A percentile compares a stretch with the other conserved stretches of the same genome.
Evolutionary conservation across 2,113 vertebrate species (phyloP).

Genomic region (Arothron firmamentum): DNA sequence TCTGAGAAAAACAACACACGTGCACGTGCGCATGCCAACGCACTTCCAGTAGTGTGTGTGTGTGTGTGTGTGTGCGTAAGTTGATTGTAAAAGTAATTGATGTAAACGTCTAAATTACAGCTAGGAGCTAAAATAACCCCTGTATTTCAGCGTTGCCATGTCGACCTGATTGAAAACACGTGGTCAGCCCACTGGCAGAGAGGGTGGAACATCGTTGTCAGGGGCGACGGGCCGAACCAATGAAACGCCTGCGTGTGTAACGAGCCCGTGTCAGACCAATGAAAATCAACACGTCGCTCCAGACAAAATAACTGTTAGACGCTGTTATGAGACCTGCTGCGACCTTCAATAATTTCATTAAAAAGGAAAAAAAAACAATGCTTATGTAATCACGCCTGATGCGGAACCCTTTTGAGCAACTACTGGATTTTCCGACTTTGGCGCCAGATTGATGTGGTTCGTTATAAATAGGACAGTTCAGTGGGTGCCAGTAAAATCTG

Average conservation of each 20-base stretch:
- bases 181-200: conserved; percentile 49
- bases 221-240: conserved; percentile 38
- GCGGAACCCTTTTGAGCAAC: too few relatives aligned
- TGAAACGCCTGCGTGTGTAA: conserved; percentile 30
- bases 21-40: conserved; percentile 10
- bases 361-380: not conserved
- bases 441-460: conserved; percentile 26
- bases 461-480: conserved; percentile 31
- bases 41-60: conserved; percentile 37
- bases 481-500: conserved; percentile 26
- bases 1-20: conserved; percentile 26
- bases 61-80: conserved; percentile 47
- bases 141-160: conserved; percentile 73
- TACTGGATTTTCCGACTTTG: conserved; percentile 11
- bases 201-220: conserved; percentile 60
- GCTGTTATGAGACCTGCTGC: conserved; percentile 20
- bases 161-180: conserved; percentile 72
- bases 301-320: conserved; percentile 44
- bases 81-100: conserved; percentile 76
- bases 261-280: conserved; percentile 54
- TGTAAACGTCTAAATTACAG: conserved; percentile 76
- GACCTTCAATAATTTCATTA: not conserved
- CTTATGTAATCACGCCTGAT: conserved; percentile 18
- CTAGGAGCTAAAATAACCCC: conserved; percentile 74
- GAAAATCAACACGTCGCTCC: conserved; percentile 28